Evolutionary conservation across 1,140 invertebrate species (phyloP).

Genomic region (Nymphalis io): DNA sequence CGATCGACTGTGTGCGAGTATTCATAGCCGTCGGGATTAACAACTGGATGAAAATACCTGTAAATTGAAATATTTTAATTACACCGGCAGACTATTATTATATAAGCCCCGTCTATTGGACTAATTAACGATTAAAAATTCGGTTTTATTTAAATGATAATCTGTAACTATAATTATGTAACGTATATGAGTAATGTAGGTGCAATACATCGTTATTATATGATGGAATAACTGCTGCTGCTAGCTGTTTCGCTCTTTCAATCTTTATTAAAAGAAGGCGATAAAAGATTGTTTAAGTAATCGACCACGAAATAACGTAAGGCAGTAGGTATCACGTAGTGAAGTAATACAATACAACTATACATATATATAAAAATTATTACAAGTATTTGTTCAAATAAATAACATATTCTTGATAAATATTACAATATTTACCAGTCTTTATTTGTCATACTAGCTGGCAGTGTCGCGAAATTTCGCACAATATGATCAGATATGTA

Average conservation of each 20-base stretch:
- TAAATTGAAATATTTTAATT: conserved; percentile 33
- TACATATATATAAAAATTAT: not conserved
- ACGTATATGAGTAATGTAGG: too few species aligned
- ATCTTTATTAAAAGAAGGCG: too few species aligned
- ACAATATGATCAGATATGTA: conserved; percentile 73
- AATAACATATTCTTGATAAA: not conserved
- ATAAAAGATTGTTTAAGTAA: too few species aligned
- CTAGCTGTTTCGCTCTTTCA: too few species aligned
- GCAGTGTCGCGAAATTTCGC: conserved; percentile 52
- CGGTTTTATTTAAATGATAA: not conserved
- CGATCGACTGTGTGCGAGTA: conserved; percentile 83
- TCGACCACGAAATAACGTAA: too few species aligned
- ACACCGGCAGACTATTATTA: conserved; percentile 22
- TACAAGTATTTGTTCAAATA: too few species aligned
- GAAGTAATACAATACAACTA: not conserved
- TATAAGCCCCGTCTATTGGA: conserved; percentile 17
- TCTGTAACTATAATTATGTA: too few species aligned
- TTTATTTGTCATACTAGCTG: conserved; percentile 56
- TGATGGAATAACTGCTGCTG: too few species aligned
- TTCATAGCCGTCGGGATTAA: conserved; percentile 89
- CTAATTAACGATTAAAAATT: conserved; percentile 17
- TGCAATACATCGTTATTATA: too few species aligned
- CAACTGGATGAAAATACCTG: conserved; percentile 85
- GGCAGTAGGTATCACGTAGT: not conserved
- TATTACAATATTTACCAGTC: conserved; percentile 52